Evolutionary conservation across 30 jellyfish, hydroid and myxozoan species (phyloP).

Genomic region (Hydractinia echinata): DNA sequence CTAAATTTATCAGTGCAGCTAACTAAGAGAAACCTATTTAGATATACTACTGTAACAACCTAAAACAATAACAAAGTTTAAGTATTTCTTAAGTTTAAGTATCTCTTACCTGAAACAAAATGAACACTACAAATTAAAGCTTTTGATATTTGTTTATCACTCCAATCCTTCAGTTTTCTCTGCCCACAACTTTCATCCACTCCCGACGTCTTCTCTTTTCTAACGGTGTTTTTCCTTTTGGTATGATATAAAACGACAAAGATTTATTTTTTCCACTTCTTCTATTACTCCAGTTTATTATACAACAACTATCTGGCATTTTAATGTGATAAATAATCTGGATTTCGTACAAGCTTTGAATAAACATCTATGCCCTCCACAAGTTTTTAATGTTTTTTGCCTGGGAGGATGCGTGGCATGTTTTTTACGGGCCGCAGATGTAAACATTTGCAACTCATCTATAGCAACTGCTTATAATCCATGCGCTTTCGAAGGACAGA

Average conservation of each 20-base stretch:
- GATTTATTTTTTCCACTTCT: no score
- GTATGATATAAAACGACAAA: no score
- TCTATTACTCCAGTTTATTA: no score
- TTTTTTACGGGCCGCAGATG: background rate
- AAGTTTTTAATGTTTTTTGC: background rate
- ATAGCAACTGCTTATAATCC: no score
- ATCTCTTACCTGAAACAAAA: slow-evolving; percentile 34
- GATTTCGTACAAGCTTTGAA: background rate
- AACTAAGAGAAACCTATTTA: background rate
- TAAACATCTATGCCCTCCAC: background rate
- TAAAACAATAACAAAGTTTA: no score
- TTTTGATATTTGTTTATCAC: slow-evolving; percentile 32
- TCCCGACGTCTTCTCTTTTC: no score
- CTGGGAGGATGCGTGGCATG: slow-evolving; percentile 17
- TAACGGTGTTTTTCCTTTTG: no score
- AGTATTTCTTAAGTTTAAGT: no score
- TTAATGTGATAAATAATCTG: background rate
- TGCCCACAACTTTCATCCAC: slow-evolving; percentile 39
- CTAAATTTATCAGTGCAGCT: background rate
- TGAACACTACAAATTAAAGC: slow-evolving; percentile 25
- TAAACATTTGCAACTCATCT: no score
- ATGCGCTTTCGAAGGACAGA: no score
- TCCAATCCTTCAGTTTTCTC: slow-evolving; percentile 36
- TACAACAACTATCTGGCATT: slow-evolving; percentile 51
- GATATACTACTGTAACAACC: no score